Conservation (phyloP, 2,888 invertebrate genomes). For the Plebejus anna region DNA sequence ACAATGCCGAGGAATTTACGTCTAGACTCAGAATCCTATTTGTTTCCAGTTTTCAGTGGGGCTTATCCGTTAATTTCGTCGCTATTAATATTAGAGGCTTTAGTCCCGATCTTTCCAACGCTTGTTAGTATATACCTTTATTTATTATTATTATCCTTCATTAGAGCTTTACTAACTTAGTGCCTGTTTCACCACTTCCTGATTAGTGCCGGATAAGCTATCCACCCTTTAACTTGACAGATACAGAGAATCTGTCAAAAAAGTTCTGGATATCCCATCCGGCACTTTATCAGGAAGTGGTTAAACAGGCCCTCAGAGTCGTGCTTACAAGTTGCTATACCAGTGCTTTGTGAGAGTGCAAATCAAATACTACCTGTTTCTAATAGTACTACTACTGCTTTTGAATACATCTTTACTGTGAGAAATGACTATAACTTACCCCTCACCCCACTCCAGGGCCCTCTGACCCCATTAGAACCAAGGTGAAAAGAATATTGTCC, state of each 20-base stretch:
- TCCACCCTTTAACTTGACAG: too few species aligned
- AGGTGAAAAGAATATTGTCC: background rate
- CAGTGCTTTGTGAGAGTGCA: too few species aligned
- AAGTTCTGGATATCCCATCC: too few species aligned
- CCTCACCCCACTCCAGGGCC: background rate
- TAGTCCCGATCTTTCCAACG: background rate
- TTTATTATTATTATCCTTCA: background rate
- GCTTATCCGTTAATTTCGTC: conserved; percentile 11
- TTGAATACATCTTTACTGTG: background rate
- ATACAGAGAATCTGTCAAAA: too few species aligned
- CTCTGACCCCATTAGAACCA: background rate
- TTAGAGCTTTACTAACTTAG: background rate
- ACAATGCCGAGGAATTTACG: conserved; percentile 16
- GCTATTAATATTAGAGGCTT: background rate
- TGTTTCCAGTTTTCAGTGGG: background rate
- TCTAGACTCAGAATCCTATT: conserved; percentile 13
- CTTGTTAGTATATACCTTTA: background rate
- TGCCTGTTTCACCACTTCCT: too few species aligned
- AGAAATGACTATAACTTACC: background rate
- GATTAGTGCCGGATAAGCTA: too few species aligned
- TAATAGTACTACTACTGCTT: too few species aligned
- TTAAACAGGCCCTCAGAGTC: too few species aligned
- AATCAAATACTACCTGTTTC: too few species aligned
- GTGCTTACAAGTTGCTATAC: too few species aligned
- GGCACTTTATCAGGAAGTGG: too few species aligned